Evolutionary conservation across 2,113 vertebrate species (phyloP).

Genomic region (Scatophagus argus): DNA sequence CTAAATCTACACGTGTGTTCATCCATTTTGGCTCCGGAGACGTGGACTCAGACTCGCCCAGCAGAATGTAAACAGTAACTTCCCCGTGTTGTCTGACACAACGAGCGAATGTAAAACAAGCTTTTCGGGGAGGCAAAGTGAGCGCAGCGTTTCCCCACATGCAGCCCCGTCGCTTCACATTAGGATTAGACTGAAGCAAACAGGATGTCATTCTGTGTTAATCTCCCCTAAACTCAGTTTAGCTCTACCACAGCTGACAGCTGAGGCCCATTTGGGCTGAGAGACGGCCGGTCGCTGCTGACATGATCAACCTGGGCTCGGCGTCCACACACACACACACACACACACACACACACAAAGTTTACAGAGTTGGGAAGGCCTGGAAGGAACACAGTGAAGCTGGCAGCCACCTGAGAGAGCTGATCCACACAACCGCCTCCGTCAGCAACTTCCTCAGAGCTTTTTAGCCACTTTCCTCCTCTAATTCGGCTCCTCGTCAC

Average conservation of each 20-base stretch:
- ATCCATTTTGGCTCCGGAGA: neutral
- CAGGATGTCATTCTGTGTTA: slow-evolving; percentile 72
- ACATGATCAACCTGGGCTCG: slow-evolving; percentile 66
- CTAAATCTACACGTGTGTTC: too few relatives aligned
- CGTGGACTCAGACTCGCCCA: neutral
- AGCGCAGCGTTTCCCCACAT: slow-evolving; percentile 50
- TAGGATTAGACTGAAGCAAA: slow-evolving; percentile 66
- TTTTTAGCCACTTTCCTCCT: slow-evolving; percentile 77
- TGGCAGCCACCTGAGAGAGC: slow-evolving; percentile 78
- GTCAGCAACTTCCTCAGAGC: slow-evolving; percentile 74
- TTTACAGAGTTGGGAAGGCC: slow-evolving; percentile 45
- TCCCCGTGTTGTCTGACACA: slow-evolving; percentile 13
- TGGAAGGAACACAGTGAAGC: slow-evolving; percentile 50
- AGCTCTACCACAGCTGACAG: slow-evolving; percentile 72
- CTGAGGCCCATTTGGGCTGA: slow-evolving; percentile 73
- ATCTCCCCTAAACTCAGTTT: slow-evolving; percentile 72
- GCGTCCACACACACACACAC: slow-evolving; percentile 13
- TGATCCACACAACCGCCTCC: slow-evolving; percentile 66
- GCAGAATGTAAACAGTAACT: slow-evolving; percentile 5
- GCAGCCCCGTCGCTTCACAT: slow-evolving; percentile 61
- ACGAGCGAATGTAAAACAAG: slow-evolving; percentile 38
- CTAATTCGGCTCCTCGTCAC: slow-evolving; percentile 64
- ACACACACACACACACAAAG: slow-evolving; percentile 25
- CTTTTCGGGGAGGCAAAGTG: slow-evolving; percentile 42
- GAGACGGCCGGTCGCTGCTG: slow-evolving; percentile 57